Conservation (phyloP, 2,888 invertebrate genomes). For the Rhamnusium bicolor region DNA sequence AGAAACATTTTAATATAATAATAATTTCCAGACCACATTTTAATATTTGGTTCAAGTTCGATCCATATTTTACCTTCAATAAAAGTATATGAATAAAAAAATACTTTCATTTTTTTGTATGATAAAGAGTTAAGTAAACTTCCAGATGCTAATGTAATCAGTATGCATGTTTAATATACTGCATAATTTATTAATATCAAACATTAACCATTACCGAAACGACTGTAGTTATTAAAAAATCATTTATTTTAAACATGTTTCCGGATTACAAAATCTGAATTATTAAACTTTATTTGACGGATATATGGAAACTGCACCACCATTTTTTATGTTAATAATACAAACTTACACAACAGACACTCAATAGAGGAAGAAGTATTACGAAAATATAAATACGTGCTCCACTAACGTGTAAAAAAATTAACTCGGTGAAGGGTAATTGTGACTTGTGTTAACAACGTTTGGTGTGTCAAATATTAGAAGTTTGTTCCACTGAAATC, state of each 20-base stretch:
- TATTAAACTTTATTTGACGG: neutral
- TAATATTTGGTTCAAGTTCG: too few relatives aligned
- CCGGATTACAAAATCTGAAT: conserved; percentile 2
- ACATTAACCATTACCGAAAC: neutral
- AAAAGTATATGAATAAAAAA: too few relatives aligned
- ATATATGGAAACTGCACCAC: neutral
- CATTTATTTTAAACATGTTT: neutral
- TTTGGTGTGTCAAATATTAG: too few relatives aligned
- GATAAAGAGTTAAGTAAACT: too few relatives aligned
- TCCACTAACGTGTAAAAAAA: neutral
- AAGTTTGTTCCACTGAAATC: too few relatives aligned
- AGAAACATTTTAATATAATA: too few relatives aligned
- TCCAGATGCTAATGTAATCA: neutral
- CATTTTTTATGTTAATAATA: neutral
- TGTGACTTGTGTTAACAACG: too few relatives aligned
- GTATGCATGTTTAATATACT: neutral
- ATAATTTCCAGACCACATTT: too few relatives aligned
- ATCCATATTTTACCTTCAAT: too few relatives aligned
- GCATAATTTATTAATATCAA: too few relatives aligned
- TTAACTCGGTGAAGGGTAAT: neutral
- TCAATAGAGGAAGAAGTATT: conserved; percentile 4
- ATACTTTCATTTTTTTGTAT: too few relatives aligned
- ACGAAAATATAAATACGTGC: neutral
- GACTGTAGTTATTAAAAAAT: neutral
- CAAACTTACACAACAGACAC: neutral